Evolutionary conservation across 37 sponge, comb jelly and placozoan species (phyloP).

Genomic region (Axinella damicornis): DNA sequence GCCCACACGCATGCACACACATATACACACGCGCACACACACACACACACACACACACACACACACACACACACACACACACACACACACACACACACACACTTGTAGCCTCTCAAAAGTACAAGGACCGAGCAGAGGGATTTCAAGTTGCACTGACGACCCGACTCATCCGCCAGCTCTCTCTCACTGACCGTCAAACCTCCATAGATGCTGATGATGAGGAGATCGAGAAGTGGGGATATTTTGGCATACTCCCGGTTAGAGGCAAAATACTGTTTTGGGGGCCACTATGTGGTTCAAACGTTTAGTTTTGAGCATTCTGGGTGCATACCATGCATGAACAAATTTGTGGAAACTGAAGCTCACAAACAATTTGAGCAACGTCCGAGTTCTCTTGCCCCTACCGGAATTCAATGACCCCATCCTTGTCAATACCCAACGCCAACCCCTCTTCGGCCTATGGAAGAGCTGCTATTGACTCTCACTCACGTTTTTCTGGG

Average conservation of each 20-base stretch:
- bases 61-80: background rate
- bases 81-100: conserved; percentile 10
- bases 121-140: conserved; percentile 29
- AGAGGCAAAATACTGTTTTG: no score
- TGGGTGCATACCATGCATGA: no score
- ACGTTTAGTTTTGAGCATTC: no score
- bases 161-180: conserved; percentile 35
- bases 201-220: conserved; percentile 42
- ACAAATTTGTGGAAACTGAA: background rate
- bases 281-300: no score
- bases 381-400: conserved; percentile 3
- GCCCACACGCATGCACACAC: background rate
- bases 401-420: background rate
- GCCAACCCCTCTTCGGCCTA: no score
- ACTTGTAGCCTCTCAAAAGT: background rate
- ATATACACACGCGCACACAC: background rate
- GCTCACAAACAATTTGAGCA: background rate
- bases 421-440: no score
- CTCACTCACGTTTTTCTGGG: no score
- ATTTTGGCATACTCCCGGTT: conserved; percentile 50
- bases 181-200: conserved; percentile 43
- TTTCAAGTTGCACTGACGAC: conserved; percentile 47
- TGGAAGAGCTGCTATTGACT: no score
- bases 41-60: background rate
- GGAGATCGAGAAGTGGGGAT: conserved; percentile 59